phyloP scores from a whole-genome alignment of 1,140 invertebrate genomes.

The Antheraea pernyi region DNA sequence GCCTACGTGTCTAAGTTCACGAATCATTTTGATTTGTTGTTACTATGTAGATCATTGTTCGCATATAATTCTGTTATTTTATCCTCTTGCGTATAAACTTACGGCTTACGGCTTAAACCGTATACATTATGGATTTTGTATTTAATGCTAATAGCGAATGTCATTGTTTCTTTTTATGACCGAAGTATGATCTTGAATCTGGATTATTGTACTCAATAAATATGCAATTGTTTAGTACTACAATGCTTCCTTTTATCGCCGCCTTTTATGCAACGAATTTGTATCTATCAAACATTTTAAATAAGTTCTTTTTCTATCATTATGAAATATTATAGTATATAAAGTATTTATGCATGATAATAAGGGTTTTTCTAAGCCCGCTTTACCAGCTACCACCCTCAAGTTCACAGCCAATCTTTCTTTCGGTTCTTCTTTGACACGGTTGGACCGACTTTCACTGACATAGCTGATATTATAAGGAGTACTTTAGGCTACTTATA shows the following conservation, averaged over 20 bases:
- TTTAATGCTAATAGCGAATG: constrained; percentile 9
- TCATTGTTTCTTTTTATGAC: constrained; percentile 28
- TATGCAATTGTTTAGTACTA: constrained; percentile 3
- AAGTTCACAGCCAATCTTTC: too few species aligned
- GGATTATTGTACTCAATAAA: background rate
- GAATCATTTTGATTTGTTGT: constrained; percentile 54
- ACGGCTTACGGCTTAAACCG: background rate
- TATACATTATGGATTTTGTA: constrained; percentile 18
- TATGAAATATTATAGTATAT: too few species aligned
- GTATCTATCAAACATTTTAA: background rate
- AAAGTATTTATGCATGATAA: too few species aligned
- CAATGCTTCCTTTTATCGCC: background rate
- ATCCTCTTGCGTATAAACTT: constrained; percentile 24
- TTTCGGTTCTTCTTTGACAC: too few species aligned
- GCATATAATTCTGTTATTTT: constrained; percentile 29
- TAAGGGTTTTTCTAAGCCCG: too few species aligned
- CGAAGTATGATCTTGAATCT: constrained; percentile 10
- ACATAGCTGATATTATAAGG: too few species aligned
- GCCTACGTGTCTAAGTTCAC: constrained; percentile 54
- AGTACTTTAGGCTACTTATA: too few species aligned
- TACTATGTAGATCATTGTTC: constrained; percentile 44
- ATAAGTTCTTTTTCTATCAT: too few species aligned
- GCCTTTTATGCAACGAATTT: background rate
- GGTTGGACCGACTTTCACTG: too few species aligned
- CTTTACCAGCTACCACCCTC: too few species aligned